phyloP scores from a whole-genome alignment of 2,888 invertebrate genomes.

The Teinopalpus imperialis region DNA sequence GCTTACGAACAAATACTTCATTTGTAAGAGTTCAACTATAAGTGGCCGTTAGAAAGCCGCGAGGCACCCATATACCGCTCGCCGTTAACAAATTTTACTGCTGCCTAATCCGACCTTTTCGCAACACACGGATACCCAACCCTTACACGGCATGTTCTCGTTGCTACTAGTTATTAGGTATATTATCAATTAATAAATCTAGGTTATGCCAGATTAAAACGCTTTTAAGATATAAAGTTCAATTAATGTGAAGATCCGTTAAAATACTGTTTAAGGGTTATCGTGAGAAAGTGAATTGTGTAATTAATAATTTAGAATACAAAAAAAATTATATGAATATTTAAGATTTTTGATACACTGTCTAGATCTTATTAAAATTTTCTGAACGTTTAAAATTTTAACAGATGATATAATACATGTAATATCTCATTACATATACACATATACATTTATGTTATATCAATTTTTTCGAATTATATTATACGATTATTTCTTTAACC shows the following conservation, averaged over 20 bases:
- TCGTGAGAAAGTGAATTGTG: too few relatives aligned
- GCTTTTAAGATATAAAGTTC: constrained; percentile 44
- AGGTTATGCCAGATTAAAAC: constrained; percentile 61
- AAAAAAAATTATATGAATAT: too few relatives aligned
- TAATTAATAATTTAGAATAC: too few relatives aligned
- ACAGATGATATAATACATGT: too few relatives aligned
- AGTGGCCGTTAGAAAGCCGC: constrained; percentile 49
- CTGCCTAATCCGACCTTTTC: constrained; percentile 73
- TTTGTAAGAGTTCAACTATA: constrained; percentile 37
- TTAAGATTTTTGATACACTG: too few relatives aligned
- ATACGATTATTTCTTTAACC: too few relatives aligned
- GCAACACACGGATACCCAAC: constrained; percentile 45
- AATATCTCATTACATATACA: too few relatives aligned
- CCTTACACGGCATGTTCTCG: constrained; percentile 68
- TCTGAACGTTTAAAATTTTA: too few relatives aligned
- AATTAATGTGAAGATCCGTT: constrained; percentile 61
- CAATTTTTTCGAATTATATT: too few relatives aligned
- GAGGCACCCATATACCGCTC: constrained; percentile 66
- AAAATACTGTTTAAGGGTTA: constrained; percentile 19
- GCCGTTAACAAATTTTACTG: constrained; percentile 80
- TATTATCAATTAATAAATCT: constrained; percentile 76
- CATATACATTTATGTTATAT: too few relatives aligned
- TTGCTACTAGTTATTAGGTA: constrained; percentile 62
- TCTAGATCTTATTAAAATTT: too few relatives aligned
- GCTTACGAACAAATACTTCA: too few relatives aligned